Conservation (phyloP, 1,140 invertebrate genomes). For the Araneus ventricosus region DNA sequence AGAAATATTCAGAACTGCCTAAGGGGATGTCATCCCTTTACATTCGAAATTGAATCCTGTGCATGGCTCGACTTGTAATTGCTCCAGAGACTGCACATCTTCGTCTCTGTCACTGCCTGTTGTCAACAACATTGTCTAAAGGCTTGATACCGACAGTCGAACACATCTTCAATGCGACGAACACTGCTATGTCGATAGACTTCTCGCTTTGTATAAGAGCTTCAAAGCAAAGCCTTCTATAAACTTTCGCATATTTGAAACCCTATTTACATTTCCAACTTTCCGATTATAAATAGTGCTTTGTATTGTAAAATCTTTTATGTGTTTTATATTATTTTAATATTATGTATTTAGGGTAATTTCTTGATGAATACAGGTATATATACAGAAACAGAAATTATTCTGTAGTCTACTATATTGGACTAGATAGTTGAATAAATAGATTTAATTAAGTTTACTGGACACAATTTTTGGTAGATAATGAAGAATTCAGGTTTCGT, state of each 20-base stretch:
- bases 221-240: no score
- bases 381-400: no score
- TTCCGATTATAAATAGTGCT: neutral
- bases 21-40: neutral
- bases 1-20: no score
- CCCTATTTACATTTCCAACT: neutral
- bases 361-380: no score
- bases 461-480: no score
- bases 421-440: no score
- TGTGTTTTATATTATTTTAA: neutral
- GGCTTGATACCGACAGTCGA: neutral
- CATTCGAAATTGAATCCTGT: neutral
- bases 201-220: neutral
- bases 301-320: neutral
- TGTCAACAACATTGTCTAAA: neutral
- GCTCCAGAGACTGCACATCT: conserved; percentile 32
- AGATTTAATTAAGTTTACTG: no score
- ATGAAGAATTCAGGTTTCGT: no score
- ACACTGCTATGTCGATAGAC: neutral
- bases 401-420: no score
- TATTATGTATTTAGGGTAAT: no score
- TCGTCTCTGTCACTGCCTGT: conserved; percentile 1
- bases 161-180: neutral
- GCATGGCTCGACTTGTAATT: neutral
- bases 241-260: neutral